Evolutionary conservation across 2,888 invertebrate species (phyloP).

Genomic region (Brachyptera risi): DNA sequence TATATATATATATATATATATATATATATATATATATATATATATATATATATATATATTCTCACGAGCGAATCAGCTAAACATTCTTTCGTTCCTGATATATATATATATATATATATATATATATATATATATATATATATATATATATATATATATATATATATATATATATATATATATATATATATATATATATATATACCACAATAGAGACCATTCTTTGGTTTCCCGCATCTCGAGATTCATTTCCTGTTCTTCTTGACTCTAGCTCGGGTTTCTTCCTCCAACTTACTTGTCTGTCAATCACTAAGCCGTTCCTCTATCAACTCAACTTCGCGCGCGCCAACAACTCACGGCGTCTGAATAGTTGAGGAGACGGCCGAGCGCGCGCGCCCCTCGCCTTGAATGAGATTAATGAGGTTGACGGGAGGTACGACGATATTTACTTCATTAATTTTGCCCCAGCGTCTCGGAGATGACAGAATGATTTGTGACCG

Average conservation of each 20-base stretch:
- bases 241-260: conserved; percentile 7
- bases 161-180: too few species aligned
- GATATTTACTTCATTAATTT: conserved; percentile 22
- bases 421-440: conserved; percentile 1
- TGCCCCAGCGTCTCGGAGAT: neutral
- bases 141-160: too few species aligned
- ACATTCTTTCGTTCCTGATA: too few species aligned
- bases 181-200: too few species aligned
- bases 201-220: too few species aligned
- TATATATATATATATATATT: too few species aligned
- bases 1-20: too few species aligned
- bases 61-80: too few species aligned
- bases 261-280: neutral
- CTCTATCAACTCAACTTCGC: neutral
- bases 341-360: neutral
- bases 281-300: neutral
- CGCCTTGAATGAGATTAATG: conserved; percentile 12
- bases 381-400: neutral
- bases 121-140: too few species aligned
- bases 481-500: conserved; percentile 20
- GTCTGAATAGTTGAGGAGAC: conserved; percentile 3
- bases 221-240: neutral
- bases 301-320: conserved; percentile 4
- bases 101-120: too few species aligned
- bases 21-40: too few species aligned